These are phyloP conservation scores for Parthenolecanium corni DNA, from an alignment of 2,888 invertebrate species.

Conservation along the genomic window DNA sequence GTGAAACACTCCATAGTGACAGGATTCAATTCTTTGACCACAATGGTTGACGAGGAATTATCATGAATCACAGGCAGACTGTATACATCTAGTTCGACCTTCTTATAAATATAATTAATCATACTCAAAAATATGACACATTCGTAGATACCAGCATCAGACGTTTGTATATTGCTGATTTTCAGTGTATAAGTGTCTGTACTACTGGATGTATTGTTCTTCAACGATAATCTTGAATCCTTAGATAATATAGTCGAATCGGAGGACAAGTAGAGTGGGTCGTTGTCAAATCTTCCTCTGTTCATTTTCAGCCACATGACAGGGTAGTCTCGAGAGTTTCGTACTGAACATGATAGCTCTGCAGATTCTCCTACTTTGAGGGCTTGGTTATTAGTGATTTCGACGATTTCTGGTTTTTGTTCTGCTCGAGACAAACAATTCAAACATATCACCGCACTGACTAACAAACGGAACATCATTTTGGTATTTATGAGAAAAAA, in stretches of 20 bases:
- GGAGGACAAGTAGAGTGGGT: slow-evolving; percentile 71
- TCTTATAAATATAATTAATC: slow-evolving; percentile 65
- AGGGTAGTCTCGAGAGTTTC: slow-evolving; percentile 75
- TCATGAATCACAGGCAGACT: slow-evolving; percentile 84
- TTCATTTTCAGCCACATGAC: slow-evolving; percentile 68
- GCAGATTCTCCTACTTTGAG: slow-evolving; percentile 81
- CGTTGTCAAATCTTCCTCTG: slow-evolving; percentile 45
- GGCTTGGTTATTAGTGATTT: slow-evolving; percentile 82
- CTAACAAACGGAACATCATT: too few relatives aligned
- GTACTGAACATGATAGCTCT: slow-evolving; percentile 76
- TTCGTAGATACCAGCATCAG: slow-evolving; percentile 76
- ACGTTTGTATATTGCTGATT: slow-evolving; percentile 87
- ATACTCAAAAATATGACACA: slow-evolving; percentile 75
- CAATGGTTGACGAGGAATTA: slow-evolving; percentile 75
- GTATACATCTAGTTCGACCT: slow-evolving; percentile 73
- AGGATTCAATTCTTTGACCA: slow-evolving; percentile 61
- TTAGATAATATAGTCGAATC: slow-evolving; percentile 69
- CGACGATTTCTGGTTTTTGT: slow-evolving; percentile 65
- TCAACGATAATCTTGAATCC: slow-evolving; percentile 70
- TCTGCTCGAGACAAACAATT: not conserved
- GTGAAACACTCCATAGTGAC: slow-evolving; percentile 80
- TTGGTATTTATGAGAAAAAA: too few relatives aligned
- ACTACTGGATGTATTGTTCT: slow-evolving; percentile 66
- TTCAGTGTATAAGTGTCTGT: slow-evolving; percentile 54
- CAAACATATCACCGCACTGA: too few relatives aligned